Conservation (phyloP, 2,113 vertebrate species). For the Phylloscopus trochilus region DNA sequence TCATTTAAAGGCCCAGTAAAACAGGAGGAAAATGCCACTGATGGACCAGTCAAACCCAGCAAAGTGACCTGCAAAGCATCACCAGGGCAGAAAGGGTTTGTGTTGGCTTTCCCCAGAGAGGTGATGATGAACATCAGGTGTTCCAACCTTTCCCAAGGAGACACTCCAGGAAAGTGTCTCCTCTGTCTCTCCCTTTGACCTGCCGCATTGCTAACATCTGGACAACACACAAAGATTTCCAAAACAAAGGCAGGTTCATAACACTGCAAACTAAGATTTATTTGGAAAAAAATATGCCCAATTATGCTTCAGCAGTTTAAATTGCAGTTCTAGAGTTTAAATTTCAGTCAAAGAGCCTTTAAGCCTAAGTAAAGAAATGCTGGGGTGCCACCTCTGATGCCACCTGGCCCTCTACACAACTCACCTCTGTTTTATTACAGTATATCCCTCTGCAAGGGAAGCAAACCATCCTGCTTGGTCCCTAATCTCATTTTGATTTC, state of each 20-base stretch:
- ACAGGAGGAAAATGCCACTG: neutral
- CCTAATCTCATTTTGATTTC: neutral
- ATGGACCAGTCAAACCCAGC: neutral
- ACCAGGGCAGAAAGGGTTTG: neutral
- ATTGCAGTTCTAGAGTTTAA: neutral
- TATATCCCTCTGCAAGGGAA: neutral
- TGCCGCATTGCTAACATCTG: neutral
- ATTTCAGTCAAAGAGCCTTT: neutral
- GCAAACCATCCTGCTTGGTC: neutral
- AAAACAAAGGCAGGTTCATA: neutral
- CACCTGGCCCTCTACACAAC: neutral
- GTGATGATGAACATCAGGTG: neutral
- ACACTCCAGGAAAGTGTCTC: neutral
- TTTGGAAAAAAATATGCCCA: neutral
- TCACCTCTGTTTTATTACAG: neutral
- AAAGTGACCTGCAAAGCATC: neutral
- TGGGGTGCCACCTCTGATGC: rapidly evolving
- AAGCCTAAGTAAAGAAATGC: neutral
- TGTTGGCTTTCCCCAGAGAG: neutral
- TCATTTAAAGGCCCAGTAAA: neutral
- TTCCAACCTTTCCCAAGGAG: neutral
- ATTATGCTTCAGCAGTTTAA: neutral
- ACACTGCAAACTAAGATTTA: neutral
- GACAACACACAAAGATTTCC: rapidly evolving
- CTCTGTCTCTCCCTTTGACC: neutral